These are phyloP conservation scores for Hippocampus abdominalis DNA, from an alignment of 2,113 vertebrate species.

Conservation along the genomic window DNA sequence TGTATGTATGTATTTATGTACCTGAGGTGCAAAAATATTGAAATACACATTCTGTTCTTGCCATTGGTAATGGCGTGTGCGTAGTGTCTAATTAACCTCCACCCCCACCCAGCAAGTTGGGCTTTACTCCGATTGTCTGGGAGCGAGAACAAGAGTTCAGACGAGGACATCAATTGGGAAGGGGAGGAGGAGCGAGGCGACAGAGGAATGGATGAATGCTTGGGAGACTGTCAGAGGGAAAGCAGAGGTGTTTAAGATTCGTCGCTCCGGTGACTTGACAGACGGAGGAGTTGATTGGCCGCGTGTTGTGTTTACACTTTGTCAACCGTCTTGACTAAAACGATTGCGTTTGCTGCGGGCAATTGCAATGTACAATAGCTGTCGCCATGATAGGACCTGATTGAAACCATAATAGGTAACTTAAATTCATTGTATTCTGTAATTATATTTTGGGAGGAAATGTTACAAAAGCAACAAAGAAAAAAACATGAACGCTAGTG, in stretches of 20 bases:
- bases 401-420: too few species aligned
- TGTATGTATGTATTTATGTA: constrained; percentile 48
- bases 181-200: constrained; percentile 54
- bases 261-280: constrained; percentile 16
- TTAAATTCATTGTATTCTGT: too few species aligned
- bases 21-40: constrained; percentile 81
- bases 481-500: too few species aligned
- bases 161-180: constrained; percentile 64
- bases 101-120: constrained; percentile 43
- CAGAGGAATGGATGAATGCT: constrained; percentile 47
- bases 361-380: too few species aligned
- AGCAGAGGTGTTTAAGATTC: constrained; percentile 44
- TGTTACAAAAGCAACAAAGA: too few species aligned
- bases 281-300: constrained; percentile 60
- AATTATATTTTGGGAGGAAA: too few species aligned
- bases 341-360: constrained; percentile 54
- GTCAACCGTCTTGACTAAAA: constrained; percentile 69
- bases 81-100: constrained; percentile 44
- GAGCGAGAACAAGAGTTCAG: constrained; percentile 59
- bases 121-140: constrained; percentile 54
- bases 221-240: constrained; percentile 35
- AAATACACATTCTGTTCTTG: constrained; percentile 83
- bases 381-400: too few species aligned
- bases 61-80: constrained; percentile 74
- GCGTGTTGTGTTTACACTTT: constrained; percentile 63